phyloP scores from a whole-genome alignment of 2,888 invertebrate species.

The Caradrina kadenii region DNA sequence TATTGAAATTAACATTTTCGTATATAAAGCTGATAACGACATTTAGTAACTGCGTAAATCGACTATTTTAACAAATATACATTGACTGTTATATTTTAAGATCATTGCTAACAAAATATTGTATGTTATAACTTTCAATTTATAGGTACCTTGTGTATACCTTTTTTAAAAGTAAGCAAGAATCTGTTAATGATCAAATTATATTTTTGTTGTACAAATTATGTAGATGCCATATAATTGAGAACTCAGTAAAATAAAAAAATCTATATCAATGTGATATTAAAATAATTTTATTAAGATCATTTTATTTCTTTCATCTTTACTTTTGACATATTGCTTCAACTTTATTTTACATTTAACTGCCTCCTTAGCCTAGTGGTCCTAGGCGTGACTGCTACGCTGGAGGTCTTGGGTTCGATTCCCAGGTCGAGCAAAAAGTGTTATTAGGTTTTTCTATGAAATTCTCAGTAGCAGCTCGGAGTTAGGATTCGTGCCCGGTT shows the following conservation, averaged over 20 bases:
- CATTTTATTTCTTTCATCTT: constrained; percentile 43
- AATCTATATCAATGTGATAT: constrained; percentile 69
- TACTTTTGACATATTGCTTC: not conserved
- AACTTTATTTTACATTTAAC: not conserved
- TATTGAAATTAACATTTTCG: not conserved
- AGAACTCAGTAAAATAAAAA: constrained; percentile 56
- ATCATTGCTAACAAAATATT: constrained; percentile 11
- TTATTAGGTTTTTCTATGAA: too few relatives aligned
- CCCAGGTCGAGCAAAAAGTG: too few relatives aligned
- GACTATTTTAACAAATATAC: constrained; percentile 42
- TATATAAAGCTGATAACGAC: constrained; percentile 10
- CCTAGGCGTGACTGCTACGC: too few relatives aligned
- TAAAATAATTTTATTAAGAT: constrained; percentile 50
- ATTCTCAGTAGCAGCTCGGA: too few relatives aligned
- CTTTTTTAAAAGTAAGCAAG: constrained; percentile 23
- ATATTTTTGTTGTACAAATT: constrained; percentile 64
- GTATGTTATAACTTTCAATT: constrained; percentile 16
- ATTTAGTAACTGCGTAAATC: constrained; percentile 5
- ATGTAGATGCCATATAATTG: constrained; percentile 61
- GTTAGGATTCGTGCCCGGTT: too few relatives aligned
- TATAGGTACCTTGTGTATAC: constrained; percentile 16
- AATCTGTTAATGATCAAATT: constrained; percentile 59
- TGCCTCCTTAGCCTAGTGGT: too few relatives aligned
- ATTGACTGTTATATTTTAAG: constrained; percentile 35
- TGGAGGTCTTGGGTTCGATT: too few relatives aligned